A percentile compares a stretch with the other conserved stretches of the same genome.
phyloP scores from a whole-genome alignment of 2,888 invertebrate genomes.

The Rhyacophila evoluta region DNA sequence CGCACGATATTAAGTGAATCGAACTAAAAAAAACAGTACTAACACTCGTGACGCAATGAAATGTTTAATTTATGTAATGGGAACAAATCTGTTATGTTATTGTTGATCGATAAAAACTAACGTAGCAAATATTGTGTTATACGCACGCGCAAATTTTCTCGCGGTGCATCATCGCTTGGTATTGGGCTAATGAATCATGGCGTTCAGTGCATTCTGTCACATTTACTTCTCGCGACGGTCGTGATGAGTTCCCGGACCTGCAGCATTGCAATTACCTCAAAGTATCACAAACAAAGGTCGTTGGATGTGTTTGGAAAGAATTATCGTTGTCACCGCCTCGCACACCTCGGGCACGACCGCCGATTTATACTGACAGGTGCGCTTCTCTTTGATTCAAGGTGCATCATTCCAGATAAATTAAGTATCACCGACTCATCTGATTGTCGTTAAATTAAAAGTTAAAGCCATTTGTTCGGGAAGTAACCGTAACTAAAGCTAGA shows the following conservation, averaged over 20 bases:
- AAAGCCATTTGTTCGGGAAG: too few species aligned
- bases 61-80: neutral
- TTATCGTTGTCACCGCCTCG: neutral
- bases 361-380: slow-evolving; percentile 4
- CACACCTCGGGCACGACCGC: neutral
- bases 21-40: neutral
- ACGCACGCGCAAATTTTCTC: neutral
- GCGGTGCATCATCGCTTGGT: neutral
- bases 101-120: neutral
- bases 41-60: neutral
- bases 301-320: slow-evolving; percentile 4
- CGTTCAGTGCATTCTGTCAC: slow-evolving; percentile 25
- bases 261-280: slow-evolving; percentile 29
- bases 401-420: neutral
- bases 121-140: neutral
- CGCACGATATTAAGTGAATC: neutral
- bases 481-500: too few species aligned
- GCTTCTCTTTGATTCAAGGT: neutral
- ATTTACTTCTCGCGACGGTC: slow-evolving; percentile 29
- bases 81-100: neutral
- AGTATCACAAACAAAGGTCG: slow-evolving; percentile 30
- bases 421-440: too few species aligned
- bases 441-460: too few species aligned
- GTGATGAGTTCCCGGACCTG: slow-evolving; percentile 41
- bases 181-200: slow-evolving; percentile 31